Base-by-base conservation (phyloP, 1,140 invertebrate genomes). In the Zaprionus kolodkinae region DNA sequence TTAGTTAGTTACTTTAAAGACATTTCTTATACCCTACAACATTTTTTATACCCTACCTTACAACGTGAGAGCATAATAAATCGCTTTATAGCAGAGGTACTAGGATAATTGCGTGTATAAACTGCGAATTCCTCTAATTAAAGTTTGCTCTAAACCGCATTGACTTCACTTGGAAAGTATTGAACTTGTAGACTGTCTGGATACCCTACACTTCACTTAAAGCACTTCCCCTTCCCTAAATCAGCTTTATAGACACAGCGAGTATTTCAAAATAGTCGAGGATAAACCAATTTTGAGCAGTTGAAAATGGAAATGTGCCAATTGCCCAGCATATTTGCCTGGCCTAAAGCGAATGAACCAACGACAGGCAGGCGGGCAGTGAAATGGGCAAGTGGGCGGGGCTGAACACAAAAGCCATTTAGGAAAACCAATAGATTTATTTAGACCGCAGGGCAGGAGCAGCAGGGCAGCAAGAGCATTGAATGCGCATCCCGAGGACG, bases 361-460 rank as follows among this genome's bases (percentile, higher is more conserved):
- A 45, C 21, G 15, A 15, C 25, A 33, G 43, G 45, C 12, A 27
- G 30, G 27, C 25, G 13, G 43, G 30, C 11, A 27, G 30, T n/a
- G n/a, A n/a, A n/a, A n/a, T 52, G n/a, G 56, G 21, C 6, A 17
- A 13, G 38, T 6, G 36, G 57, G 38, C 38, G 17, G 12, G 15
- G 68, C 65, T 36, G 54, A 52, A 35, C 63, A 81, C 64, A 88
- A 84, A 87, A 88, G 81, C 85, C 81, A 88, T 89, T 88, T 88
- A 72, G 10, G 73, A 88, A 88, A 87, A 89, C 88, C 84, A 88
- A 88, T 88, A 88, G 80, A 88, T 88, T 88, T 87, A 80, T 84
- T 87, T 80, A 66, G 84, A 88, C 84, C 84, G 72, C 80, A 80
- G 84, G 77, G 60, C 50, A 62, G 40, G 76, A n/a, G n/a, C n/a